Evolutionary conservation across 2,113 vertebrate species (phyloP), one percentile per base, ranked within the genome.

Genomic region (Dissostichus mawsoni): DNA sequence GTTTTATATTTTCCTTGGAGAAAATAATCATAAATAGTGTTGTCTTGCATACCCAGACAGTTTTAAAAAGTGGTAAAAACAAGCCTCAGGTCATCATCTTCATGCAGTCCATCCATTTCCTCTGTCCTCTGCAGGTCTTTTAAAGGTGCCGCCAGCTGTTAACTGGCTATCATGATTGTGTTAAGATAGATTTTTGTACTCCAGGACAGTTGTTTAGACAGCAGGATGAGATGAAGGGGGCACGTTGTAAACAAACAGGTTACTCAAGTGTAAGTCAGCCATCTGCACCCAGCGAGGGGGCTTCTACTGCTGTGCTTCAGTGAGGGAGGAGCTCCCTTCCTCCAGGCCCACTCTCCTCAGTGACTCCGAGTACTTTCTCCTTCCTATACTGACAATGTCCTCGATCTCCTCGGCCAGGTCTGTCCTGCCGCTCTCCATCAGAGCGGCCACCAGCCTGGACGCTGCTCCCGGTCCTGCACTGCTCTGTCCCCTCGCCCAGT

Each of bases 321-420:
- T 5, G 8, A 51, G 62, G 65, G 86, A 74, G 65, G 84, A 44
- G 64, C 50, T 65, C 65, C 87, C 89, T 10, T 76, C 90, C 74
- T 96, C 95, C 88, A 99, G 91, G 23, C 98, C 96, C 4, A 97
- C 93, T 20, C 97, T 92, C 66, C 83, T 96, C 83, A 99, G 93
- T 52, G 96, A 96, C 29, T 96, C 95, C 0, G 80, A 94, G 89
- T 98, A 99, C 82, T 98, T 99, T 83, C 88, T 94, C 69, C 76
- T 95, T 64, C 97, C 98, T 55, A 99, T 92, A 58, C 90, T 92
- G 74, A 99, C 87, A n/a, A 97, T 92, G 65, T 96, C 92, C 63
- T 94, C 92, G 0, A 99, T 92, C 89, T 99, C 97, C 0, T 98
- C 97, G 0, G 97, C 97, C 0, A 99, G 90, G 81, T 99, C 98